phyloP scores from a whole-genome alignment of 1,140 invertebrate genomes.

The Hycleus phaleratus region DNA sequence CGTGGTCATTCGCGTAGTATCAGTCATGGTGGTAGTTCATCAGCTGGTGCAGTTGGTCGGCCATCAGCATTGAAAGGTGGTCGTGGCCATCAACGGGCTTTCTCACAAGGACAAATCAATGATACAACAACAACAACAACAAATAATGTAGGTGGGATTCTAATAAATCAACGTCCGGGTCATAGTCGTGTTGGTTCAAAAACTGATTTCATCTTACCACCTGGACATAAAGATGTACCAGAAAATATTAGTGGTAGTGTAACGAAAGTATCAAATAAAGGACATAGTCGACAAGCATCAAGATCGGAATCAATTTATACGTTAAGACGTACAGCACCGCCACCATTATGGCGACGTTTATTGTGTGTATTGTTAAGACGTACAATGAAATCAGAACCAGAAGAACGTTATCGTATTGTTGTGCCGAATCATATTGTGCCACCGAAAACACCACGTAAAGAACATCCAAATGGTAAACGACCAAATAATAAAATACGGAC shows the following conservation, averaged over 20 bases:
- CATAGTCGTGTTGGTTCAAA: constrained; percentile 75
- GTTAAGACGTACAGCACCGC: constrained; percentile 60
- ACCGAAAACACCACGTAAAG: constrained; percentile 62
- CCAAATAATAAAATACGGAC: constrained; percentile 83
- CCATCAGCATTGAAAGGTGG: constrained; percentile 61
- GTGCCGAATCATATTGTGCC: constrained; percentile 78
- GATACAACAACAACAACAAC: constrained; percentile 40
- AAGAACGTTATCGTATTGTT: constrained; percentile 64
- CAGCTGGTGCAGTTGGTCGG: constrained; percentile 40
- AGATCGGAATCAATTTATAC: constrained; percentile 84
- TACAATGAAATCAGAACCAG: constrained; percentile 42
- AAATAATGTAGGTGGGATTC: constrained; percentile 29
- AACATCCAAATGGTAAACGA: constrained; percentile 76
- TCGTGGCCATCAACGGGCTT: constrained; percentile 70
- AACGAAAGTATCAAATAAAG: constrained; percentile 47
- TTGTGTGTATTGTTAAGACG: constrained; percentile 53
- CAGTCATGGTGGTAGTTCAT: constrained; percentile 62
- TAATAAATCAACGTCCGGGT: constrained; percentile 43
- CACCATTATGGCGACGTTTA: constrained; percentile 59
- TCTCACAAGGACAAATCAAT: constrained; percentile 75
- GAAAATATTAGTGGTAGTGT: constrained; percentile 43
- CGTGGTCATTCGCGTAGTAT: constrained; percentile 65
- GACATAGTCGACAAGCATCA: constrained; percentile 56
- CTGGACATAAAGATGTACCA: constrained; percentile 57
- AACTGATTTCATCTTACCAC: constrained; percentile 80